Conservation (phyloP, 2,113 vertebrate species). For the Antigone vipio region DNA sequence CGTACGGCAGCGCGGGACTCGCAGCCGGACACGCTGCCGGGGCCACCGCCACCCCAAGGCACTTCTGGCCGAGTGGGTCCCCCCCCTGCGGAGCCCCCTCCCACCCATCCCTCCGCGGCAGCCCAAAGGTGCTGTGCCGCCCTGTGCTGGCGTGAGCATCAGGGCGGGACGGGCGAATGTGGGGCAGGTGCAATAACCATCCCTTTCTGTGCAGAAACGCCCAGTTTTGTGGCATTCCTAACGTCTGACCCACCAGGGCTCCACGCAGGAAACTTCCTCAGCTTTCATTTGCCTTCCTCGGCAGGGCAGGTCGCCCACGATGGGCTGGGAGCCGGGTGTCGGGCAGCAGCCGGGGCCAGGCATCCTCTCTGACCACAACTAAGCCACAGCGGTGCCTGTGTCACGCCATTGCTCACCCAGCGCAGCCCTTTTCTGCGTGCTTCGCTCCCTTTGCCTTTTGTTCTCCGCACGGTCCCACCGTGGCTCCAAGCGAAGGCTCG, state of each 20-base stretch:
- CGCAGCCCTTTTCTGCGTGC: neutral
- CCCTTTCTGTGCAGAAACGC: neutral
- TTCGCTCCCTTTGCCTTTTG: neutral
- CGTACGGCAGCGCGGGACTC: neutral
- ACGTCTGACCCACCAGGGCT: neutral
- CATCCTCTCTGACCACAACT: neutral
- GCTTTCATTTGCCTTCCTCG: fast-evolving
- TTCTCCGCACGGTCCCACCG: fast-evolving
- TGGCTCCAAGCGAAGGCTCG: neutral
- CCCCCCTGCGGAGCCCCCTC: neutral
- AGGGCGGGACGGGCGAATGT: fast-evolving
- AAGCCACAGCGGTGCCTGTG: neutral
- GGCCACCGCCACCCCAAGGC: neutral
- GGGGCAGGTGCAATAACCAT: neutral
- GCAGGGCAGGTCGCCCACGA: neutral
- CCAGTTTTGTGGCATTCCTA: neutral
- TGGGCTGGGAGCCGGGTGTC: neutral
- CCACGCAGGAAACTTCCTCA: neutral
- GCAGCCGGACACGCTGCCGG: neutral
- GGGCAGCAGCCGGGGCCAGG: neutral
- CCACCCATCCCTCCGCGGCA: fast-evolving
- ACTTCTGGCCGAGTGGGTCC: neutral
- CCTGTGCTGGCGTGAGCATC: fast-evolving
- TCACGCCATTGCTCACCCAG: neutral
- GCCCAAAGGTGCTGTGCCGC: neutral